Base-by-base conservation (phyloP, 2,888 invertebrate genomes). In the Scelioninae gen. 1 region DNA sequence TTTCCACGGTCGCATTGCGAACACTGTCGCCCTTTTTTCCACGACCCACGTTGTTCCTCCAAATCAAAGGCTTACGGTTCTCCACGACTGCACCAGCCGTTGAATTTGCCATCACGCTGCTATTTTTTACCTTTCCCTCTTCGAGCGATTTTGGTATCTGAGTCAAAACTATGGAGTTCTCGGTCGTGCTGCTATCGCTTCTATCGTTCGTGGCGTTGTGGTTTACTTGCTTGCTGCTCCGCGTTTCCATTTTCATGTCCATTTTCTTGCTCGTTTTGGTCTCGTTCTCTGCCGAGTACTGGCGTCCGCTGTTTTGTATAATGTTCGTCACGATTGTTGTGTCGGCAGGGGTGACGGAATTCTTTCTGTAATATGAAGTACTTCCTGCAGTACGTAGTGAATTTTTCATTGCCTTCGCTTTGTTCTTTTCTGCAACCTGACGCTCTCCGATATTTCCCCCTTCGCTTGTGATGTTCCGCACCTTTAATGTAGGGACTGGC, bases 401-500 rank as follows among this genome's bases (percentile, higher is more conserved):
- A 69, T 87, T 89, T 83, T 90, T 91, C 11, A 86, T 88, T 80
- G 87, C 86, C 69, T 91, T 84, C 6, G 89, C 87, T 62, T 90
- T 91, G 80, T 90, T 92, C 79, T 90, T 89, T 83, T 92, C 92
- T 8, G 91, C 86, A 10, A 89, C 87, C 66, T 88, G 89, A 13
- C 86, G 87, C 58, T 90, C 89, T 16, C 90, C 89, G 11, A 90
- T 87, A 75, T 90, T 91, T 88, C 90, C 91, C 80, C 91, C 91
- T 13, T 92, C 92, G 83, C 90, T 90, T 40, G 88, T 86, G 4
- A 88, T 88, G n/a, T 91, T 91, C 51, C 91, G 89, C 5, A 88
- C 79, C 16, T 84, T 88, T 0, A 87, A 77, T 31, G 86, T 51
- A 8, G 86, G 68, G 6, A 56, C 49, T 7, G 86, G 40, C 11